Percentiles rank a stretch among this genome's conserved stretches.
Evolutionary conservation across 1,140 invertebrate genomes (phyloP).

Genomic region (Nephila pilipes): DNA sequence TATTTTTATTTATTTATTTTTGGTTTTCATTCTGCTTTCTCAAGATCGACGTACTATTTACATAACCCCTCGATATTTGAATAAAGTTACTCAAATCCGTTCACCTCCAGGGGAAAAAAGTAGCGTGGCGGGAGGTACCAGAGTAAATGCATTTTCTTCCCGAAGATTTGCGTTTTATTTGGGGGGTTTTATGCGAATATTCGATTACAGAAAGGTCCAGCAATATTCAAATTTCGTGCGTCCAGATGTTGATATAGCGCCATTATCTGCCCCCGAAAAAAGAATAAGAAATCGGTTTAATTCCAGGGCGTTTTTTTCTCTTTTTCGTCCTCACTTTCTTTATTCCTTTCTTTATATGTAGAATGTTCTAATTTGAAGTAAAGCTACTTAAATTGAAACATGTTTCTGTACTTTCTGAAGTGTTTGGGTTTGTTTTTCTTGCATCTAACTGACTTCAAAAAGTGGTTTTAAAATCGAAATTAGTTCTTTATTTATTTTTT

Average conservation of each 20-base stretch:
- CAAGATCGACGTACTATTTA: not conserved
- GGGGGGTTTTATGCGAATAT: slow-evolving; percentile 40
- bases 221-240: slow-evolving; percentile 29
- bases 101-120: slow-evolving; percentile 19
- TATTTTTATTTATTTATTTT: too few species aligned
- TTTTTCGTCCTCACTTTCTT: not conserved
- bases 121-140: not conserved
- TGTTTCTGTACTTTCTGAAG: slow-evolving; percentile 15
- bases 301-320: not conserved
- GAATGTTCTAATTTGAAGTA: slow-evolving; percentile 29
- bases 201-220: slow-evolving; percentile 23
- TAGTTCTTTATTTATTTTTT: not conserved
- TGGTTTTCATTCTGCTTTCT: not conserved
- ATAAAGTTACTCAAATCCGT: slow-evolving; percentile 47
- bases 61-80: slow-evolving; percentile 24
- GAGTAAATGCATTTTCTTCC: slow-evolving; percentile 44
- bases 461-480: slow-evolving; percentile 8
- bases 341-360: not conserved
- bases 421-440: slow-evolving; percentile 8
- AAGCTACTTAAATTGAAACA: slow-evolving; percentile 34
- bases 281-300: slow-evolving; percentile 33
- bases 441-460: not conserved
- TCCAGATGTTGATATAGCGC: slow-evolving; percentile 42
- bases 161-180: slow-evolving; percentile 50
- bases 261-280: slow-evolving; percentile 21